Evolutionary conservation across 2,888 invertebrate genomes (phyloP).

Genomic region (Uloborus plumipes): DNA sequence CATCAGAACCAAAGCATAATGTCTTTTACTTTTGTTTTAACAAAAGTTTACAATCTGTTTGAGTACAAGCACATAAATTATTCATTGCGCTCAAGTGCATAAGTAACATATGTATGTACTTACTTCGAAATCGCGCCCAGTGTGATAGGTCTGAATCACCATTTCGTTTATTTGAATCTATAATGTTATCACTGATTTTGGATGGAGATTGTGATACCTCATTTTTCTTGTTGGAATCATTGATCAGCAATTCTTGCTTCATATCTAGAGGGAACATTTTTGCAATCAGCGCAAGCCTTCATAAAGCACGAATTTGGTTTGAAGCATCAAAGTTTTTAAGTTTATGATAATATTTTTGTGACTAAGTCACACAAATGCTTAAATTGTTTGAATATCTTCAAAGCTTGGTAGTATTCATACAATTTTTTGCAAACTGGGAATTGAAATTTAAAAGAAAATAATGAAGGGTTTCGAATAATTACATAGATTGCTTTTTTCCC

Average conservation of each 20-base stretch:
- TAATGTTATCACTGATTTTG: constrained; percentile 25
- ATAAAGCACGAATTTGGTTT: background rate
- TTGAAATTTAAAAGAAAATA: too few species aligned
- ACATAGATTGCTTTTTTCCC: too few species aligned
- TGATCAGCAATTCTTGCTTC: constrained; percentile 74
- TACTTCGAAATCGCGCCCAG: constrained; percentile 20
- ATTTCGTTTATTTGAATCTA: constrained; percentile 36
- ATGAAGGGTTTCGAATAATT: too few species aligned
- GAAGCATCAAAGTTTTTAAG: background rate
- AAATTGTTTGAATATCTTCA: too few species aligned
- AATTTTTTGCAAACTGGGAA: too few species aligned
- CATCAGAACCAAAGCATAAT: too few species aligned
- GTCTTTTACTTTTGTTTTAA: too few species aligned
- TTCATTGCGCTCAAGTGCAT: too few species aligned
- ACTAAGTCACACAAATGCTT: too few species aligned
- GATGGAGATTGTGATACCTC: constrained; percentile 19
- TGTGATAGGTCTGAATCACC: constrained; percentile 22
- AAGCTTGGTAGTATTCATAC: too few species aligned
- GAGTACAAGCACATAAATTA: too few species aligned
- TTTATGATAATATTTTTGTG: background rate
- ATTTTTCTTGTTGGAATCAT: constrained; percentile 57
- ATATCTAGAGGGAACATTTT: constrained; percentile 77
- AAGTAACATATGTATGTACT: constrained; percentile 1
- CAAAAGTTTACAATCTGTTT: too few species aligned
- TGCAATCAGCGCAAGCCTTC: background rate